Evolutionary conservation across 2,113 vertebrate species (phyloP).

Genomic region (Myanophis thanlyinensis): DNA sequence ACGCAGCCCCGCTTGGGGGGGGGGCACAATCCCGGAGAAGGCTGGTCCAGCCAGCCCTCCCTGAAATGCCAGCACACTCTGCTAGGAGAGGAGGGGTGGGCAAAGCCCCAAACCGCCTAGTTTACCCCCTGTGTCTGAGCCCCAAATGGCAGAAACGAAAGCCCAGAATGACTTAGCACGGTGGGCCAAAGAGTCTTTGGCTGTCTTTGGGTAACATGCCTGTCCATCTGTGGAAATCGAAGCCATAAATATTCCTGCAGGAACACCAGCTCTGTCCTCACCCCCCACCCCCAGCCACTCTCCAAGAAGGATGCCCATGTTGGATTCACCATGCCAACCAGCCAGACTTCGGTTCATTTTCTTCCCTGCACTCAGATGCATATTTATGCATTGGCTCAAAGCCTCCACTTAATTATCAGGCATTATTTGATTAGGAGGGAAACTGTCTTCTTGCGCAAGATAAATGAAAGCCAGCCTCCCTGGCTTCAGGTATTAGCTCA

Average conservation of each 20-base stretch:
- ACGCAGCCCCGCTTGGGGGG: too few relatives aligned
- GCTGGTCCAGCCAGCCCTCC: not conserved
- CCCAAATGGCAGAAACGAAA: not conserved
- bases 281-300: not conserved
- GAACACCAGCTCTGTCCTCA: not conserved
- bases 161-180: not conserved
- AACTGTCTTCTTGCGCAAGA: not conserved
- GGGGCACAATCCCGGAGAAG: not conserved
- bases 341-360: not conserved
- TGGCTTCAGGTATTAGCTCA: not conserved
- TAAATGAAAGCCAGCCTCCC: not conserved
- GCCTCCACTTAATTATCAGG: constrained; percentile 7
- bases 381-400: not conserved
- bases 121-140: not conserved
- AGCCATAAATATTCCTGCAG: not conserved
- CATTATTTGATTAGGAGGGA: constrained; percentile 11
- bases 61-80: not conserved
- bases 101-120: not conserved
- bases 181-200: not conserved
- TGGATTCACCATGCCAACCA: not conserved
- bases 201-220: not conserved
- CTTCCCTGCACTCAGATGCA: not conserved
- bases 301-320: too few relatives aligned
- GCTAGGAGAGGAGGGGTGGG: not conserved
- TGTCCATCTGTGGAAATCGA: not conserved